Base-by-base conservation (phyloP, 2,888 invertebrate species). In the Melanophora roralis region DNA sequence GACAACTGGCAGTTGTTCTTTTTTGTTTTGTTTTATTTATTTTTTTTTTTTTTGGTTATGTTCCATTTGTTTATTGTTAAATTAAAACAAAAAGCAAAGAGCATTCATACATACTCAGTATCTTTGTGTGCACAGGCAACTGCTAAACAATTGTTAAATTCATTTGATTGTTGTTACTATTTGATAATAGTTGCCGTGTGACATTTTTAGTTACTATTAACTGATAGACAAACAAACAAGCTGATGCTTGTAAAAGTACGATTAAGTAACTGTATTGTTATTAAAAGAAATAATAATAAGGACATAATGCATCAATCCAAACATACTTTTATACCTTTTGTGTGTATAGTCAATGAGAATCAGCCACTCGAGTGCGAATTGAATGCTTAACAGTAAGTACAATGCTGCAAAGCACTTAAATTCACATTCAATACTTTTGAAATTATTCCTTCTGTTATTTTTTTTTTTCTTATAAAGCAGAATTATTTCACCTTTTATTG, bases 401-500 rank as follows among this genome's bases (percentile, higher is more conserved):
- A 73, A 47, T 45, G 55, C 69, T 36, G 40, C 45, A 64, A 38
- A 45, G 36, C 34, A 72, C 40, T 40, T 53, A 27, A 27, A 23
- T n/a, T 21, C n/a, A 7, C 14, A 36, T 19, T 11, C 55, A 57
- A 43, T 60, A 45, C 60, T 19, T 49, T 51, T 51, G 34, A 40
- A 43, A 45, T 68, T 68, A 55, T 45, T 47, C 23, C 47, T 21
- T 3, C 27, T 27, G 55, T 27, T 53, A 38, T 55, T 45, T 27
- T 27, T n/a, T n/a, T n/a, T n/a, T 49, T 11, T 59, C 19, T 32
- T 49, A 57, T 21, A 51, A 40, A 60, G 60, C 21, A 27, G 51
- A 51, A 64, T 73, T 65, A 64, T 47, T 47, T 73, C 47, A 65
- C 73, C 73, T 73, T 73, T 64, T 73, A 53, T 55, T 55, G 32